Percentiles rank a stretch among this genome's conserved stretches.
These are phyloP conservation scores for Mesocricetus auratus DNA, from an alignment of 2,113 vertebrate genomes.

Conservation along the genomic window DNA sequence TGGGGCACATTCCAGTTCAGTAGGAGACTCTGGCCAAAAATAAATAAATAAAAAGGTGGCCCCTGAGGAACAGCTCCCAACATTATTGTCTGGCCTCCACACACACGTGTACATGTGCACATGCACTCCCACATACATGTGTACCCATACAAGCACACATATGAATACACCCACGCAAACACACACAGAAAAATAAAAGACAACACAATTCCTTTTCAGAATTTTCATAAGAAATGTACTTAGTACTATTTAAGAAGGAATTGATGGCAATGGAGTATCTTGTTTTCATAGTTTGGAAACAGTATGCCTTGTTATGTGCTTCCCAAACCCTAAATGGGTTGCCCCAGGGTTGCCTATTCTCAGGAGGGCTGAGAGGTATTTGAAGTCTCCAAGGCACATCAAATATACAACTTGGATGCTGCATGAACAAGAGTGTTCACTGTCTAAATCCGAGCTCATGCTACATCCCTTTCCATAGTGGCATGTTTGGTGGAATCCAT, in stretches of 20 bases:
- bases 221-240: neutral
- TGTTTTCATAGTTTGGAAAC: neutral
- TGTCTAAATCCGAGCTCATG: neutral
- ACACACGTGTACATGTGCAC: neutral
- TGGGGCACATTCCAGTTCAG: neutral
- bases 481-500: neutral
- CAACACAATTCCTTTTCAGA: slow-evolving; percentile 20
- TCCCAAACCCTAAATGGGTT: neutral
- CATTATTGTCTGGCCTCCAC: neutral
- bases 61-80: neutral
- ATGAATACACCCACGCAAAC: neutral
- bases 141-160: neutral
- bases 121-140: neutral
- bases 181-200: neutral
- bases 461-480: neutral
- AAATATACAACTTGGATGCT: neutral
- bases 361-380: neutral
- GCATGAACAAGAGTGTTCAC: neutral
- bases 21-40: neutral
- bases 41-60: neutral
- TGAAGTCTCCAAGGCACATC: neutral
- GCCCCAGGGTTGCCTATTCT: neutral
- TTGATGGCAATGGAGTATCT: neutral
- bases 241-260: neutral
- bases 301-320: neutral